A percentile compares a stretch with the other conserved stretches of the same genome.
These are phyloP conservation scores for Epistrophe grossulariae DNA, from an alignment of 2,888 invertebrate species.

Conservation along the genomic window DNA sequence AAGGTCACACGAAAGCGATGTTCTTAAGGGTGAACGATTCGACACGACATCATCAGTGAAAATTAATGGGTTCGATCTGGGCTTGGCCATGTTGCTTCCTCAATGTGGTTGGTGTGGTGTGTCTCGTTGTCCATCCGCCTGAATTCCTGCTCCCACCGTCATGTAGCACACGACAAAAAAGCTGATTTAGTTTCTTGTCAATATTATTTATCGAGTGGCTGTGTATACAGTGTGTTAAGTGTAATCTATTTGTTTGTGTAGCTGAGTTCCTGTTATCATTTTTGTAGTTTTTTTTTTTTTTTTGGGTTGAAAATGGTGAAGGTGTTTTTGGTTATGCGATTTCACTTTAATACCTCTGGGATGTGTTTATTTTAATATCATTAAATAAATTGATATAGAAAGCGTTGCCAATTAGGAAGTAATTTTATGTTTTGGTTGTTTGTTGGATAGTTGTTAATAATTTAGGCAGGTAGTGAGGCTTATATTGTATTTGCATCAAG, in stretches of 20 bases:
- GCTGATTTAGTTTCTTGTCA: conserved; percentile 73
- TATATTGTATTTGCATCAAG: too few relatives aligned
- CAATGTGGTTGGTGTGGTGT: conserved; percentile 22
- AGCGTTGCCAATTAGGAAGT: not conserved
- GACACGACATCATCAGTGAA: conserved; percentile 67
- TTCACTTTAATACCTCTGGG: not conserved
- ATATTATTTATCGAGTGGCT: conserved; percentile 61
- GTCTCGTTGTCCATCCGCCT: conserved; percentile 10
- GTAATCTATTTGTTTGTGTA: conserved; percentile 14
- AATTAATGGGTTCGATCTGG: conserved; percentile 71
- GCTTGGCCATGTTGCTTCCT: conserved; percentile 61
- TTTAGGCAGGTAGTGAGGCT: too few relatives aligned
- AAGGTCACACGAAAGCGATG: conserved; percentile 74
- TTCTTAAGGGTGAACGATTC: conserved; percentile 68
- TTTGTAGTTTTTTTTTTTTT: not conserved
- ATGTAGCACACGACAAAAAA: conserved; percentile 26
- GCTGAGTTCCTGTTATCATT: conserved; percentile 5
- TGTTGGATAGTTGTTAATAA: too few relatives aligned
- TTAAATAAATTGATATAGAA: not conserved
- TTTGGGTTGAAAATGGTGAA: not conserved
- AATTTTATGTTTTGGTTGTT: too few relatives aligned
- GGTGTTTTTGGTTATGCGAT: conserved; percentile 6
- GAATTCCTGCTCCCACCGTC: conserved; percentile 4
- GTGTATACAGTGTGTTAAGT: not conserved
- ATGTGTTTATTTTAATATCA: not conserved